phyloP scores from a whole-genome alignment of 2,888 invertebrate genomes.

The Nudaria mundana region DNA sequence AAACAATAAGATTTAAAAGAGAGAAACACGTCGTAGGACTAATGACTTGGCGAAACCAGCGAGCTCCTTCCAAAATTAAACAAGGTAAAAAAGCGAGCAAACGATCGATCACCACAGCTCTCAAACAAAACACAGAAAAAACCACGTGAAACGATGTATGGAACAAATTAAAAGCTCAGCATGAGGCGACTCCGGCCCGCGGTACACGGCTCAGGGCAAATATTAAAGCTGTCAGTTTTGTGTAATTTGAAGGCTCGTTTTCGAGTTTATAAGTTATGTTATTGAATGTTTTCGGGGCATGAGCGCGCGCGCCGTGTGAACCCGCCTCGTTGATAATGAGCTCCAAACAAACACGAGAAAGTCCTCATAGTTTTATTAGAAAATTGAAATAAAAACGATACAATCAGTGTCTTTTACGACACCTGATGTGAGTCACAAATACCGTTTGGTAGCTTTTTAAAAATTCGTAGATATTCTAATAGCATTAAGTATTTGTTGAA shows the following conservation, averaged over 20 bases:
- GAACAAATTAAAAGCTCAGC: conserved; percentile 80
- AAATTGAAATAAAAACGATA: conserved; percentile 58
- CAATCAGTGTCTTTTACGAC: conserved; percentile 53
- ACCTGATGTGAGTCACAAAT: conserved; percentile 46
- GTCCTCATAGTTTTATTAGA: conserved; percentile 39
- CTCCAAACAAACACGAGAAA: conserved; percentile 50
- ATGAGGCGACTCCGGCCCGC: conserved; percentile 61
- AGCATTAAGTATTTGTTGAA: conserved; percentile 42
- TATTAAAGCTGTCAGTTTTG: conserved; percentile 79
- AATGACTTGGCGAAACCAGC: conserved; percentile 76
- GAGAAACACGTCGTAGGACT: conserved; percentile 50
- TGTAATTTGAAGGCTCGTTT: conserved; percentile 75
- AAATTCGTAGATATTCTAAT: conserved; percentile 43
- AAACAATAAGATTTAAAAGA: conserved; percentile 53
- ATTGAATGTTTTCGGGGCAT: conserved; percentile 70
- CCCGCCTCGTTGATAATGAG: conserved; percentile 47
- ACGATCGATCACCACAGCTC: conserved; percentile 73
- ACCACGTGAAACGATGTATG: conserved; percentile 73
- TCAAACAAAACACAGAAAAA: conserved; percentile 75
- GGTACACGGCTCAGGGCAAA: conserved; percentile 64
- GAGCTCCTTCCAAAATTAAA: conserved; percentile 74
- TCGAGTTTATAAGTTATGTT: conserved; percentile 75
- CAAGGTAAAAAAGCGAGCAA: conserved; percentile 73
- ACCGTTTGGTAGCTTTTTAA: conserved; percentile 36
- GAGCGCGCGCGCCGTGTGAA: conserved; percentile 53